Base-by-base conservation (phyloP, 1,140 invertebrate genomes). In the Cecropterus lyciades region DNA sequence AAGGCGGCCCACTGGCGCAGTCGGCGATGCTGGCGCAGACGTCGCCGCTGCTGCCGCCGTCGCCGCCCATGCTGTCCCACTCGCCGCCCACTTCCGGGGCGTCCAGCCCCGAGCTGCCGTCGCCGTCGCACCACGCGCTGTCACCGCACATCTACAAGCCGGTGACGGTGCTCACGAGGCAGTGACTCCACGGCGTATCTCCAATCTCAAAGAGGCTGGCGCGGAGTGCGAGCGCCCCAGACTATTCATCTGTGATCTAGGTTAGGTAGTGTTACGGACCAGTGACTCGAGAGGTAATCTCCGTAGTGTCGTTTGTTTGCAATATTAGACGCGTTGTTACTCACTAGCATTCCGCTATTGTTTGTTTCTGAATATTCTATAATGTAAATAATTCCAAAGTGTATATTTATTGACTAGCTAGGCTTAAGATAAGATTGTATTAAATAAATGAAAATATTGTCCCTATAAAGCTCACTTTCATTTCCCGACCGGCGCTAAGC, bases 381-480 rank as follows among this genome's bases (percentile, higher is more conserved):
- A 71, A 69, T 91, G 85, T 88, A 89, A 82, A 86, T 89, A 89
- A 57, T 80, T 84, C 75, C 73, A 87, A 89, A 85, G 80, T 86
- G 83, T 91, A 89, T 83, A 91, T 89, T 88, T 89, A 91, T 89
- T 88, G 69, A 85, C 63, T 59, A 80, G 77, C 72, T 81, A 84
- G 73, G 56, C 53, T 80, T 84, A 87, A 79, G 77, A 68, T 71
- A 73, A 66, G 80, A 70, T 74, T 84, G 79, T 85, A 79, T 77
- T 56, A 87, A 84, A 33, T 80, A 80, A 88, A 84, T 55, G 42
- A 71, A 79, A 75, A 62, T 83, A 80, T 82, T 78, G 73, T 79
- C 78, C 68, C 72, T 73, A 80, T 78, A 79, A 57, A 27, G 56
- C 60, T 66, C 33, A 66, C 62, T 72, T 76, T 76, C 30, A 68